Base-by-base conservation (phyloP, 2,113 vertebrate species). In the Kryptolebias marmoratus region DNA sequence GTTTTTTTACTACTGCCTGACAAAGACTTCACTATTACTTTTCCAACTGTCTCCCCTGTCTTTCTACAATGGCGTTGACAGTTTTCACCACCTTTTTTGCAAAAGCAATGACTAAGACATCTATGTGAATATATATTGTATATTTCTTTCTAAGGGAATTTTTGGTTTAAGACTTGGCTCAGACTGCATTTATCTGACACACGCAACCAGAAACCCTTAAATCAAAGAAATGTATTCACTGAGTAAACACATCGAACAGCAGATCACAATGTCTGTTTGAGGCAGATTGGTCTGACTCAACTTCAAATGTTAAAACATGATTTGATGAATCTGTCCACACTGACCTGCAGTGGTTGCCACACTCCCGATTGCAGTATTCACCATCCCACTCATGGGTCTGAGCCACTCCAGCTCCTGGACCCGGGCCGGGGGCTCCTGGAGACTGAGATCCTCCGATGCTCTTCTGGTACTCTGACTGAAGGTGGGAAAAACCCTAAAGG, bases 261-360 rank as follows among this genome's bases (percentile, higher is more conserved):
- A 32, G 28, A 67, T 31, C 1, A 45, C 58, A 70, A 42, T 28
- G 27, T 42, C 48, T 49, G 5, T 6, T 32, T 73, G 12, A 52
- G 64, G 32, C 54, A 14, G 39, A 30, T 57, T 49, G 0, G 48
- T 53, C 47, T 31, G 36, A 67, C 47, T 71, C 36, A 0, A 0
- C 39, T 76, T 45, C 22, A 44, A 66, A 74, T 64, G 39, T 28
- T n/a, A 53, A 14, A 27, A 2, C 13, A 5, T 36, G 18, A 52
- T 62, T 53, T 39, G 44, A 54, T 32, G 7, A 55, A 36, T 32
- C 11, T 55, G 30, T 49, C 47, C 65, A 3, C 30, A 91, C 95
- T 92, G 69, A 97, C 97, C 96, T 98, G 96, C 97, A 98, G 90
- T 97, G 96, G 94, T 94, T 96, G 87, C 97, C 94, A 88, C 98